Base-by-base conservation (phyloP, 2,797 vertebrate genomes). In the Enteromius anoplus region DNA sequence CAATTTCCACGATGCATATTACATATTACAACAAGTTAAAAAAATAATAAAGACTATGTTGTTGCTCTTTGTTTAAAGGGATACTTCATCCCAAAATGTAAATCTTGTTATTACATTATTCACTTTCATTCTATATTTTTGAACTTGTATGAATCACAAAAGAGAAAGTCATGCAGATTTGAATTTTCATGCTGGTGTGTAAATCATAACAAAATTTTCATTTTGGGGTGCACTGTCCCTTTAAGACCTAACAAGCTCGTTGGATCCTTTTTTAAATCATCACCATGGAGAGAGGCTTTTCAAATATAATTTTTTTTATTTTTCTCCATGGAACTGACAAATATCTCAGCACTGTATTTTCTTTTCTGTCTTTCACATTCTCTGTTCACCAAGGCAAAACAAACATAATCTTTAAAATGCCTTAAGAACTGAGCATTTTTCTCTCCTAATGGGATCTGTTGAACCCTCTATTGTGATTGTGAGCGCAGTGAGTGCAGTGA, bases 401-500 rank as follows among this genome's bases (percentile, higher is more conserved):
- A 73, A 73, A 73, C 69, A 60, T 47, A 69, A 58, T 71, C 51
- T 47, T 47, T 62, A n/a, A 62, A 37, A 72, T 62, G 79, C 62
- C 42, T 72, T 72, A 49, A 81, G 55, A 81, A 60, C 78, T 15
- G 10, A 14, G 17, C 23, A 42, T 76, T 82, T 82, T 7, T 62
- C 19, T 78, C 53, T 40, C 12, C 21, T 68, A 68, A 79, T 55
- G 49, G 21, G 49, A 68, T 78, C 19, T 53, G 7, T 42, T 42
- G 34, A 75, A 76, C 37, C 37, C 73, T 76, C 72, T 66, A 19
- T 45, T 32, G 19, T 60, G 73, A 58, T 76, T 60, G 19, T 15
- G 23, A n/a, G 23, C 3, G 72, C 42, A 26, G 26, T 26, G 40
- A 42, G 40, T 7, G 40, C 40, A 42, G 40, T 76, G 64, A 58